Evolutionary conservation across 1,140 invertebrate species (phyloP).

Genomic region (Anoplophora glabripennis): DNA sequence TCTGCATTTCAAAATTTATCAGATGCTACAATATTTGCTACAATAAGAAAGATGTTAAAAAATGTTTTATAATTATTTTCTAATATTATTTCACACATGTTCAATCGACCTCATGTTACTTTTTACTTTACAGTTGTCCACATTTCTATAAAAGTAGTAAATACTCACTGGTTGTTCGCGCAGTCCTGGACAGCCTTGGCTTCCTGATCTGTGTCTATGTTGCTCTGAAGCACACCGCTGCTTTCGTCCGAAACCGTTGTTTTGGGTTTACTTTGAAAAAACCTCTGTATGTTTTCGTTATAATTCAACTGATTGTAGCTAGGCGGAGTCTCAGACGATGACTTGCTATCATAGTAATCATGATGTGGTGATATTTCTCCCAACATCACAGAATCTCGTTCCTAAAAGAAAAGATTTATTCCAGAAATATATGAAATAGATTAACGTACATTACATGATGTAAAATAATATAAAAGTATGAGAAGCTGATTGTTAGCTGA

Average conservation of each 20-base stretch:
- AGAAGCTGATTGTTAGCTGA: too few species aligned
- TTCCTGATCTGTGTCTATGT: conserved; percentile 41
- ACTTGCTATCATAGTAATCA: conserved; percentile 76
- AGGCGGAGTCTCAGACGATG: conserved; percentile 75
- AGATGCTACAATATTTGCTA: neutral
- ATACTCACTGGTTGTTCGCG: conserved; percentile 39
- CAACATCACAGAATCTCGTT: conserved; percentile 76
- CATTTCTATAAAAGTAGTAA: too few species aligned
- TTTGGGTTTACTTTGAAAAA: conserved; percentile 78
- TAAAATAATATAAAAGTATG: too few species aligned
- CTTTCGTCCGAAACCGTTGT: conserved; percentile 55
- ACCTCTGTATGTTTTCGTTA: conserved; percentile 80
- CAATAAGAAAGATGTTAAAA: neutral
- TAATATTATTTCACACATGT: neutral
- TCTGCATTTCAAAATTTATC: too few species aligned
- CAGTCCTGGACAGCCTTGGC: conserved; percentile 36
- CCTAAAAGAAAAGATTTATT: conserved; percentile 54
- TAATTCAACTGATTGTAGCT: conserved; percentile 87
- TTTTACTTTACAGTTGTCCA: too few species aligned
- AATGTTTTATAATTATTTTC: neutral
- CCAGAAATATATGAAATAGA: too few species aligned
- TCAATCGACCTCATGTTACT: too few species aligned
- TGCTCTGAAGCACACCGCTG: conserved; percentile 37
- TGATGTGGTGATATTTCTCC: conserved; percentile 84
- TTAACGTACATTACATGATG: too few species aligned